A percentile compares a stretch with the other conserved stretches of the same genome.
Conservation (phyloP, 30 jellyfish, hydroid and myxozoan genomes). For the Turritopsis rubra region DNA sequence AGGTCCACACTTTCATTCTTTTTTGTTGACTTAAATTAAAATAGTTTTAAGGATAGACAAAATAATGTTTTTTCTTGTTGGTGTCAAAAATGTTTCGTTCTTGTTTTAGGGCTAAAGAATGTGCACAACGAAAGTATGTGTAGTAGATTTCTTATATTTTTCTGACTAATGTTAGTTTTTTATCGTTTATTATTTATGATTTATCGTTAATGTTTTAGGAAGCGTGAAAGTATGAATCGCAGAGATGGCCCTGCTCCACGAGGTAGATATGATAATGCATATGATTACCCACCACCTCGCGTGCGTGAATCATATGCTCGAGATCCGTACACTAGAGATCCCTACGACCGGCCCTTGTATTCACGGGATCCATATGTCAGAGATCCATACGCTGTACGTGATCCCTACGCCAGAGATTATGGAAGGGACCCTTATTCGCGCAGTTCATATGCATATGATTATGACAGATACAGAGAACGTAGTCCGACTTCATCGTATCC, state of each 20-base stretch:
- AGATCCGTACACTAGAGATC: constrained; percentile 73
- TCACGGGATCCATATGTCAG: constrained; percentile 58
- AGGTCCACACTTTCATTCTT: too few relatives aligned
- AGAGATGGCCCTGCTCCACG: constrained; percentile 66
- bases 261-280: background rate
- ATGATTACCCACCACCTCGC: constrained; percentile 23
- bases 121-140: constrained; percentile 65
- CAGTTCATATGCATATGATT: constrained; percentile 48
- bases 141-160: background rate
- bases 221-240: constrained; percentile 38
- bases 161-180: constrained; percentile 11
- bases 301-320: constrained; percentile 33
- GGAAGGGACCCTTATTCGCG: constrained; percentile 59
- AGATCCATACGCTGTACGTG: constrained; percentile 34
- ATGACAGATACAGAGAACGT: constrained; percentile 15
- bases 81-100: background rate
- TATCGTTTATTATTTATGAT: constrained; percentile 39
- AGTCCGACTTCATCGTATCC: constrained; percentile 20
- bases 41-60: too few relatives aligned
- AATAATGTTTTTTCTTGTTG: background rate
- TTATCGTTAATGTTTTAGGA: constrained; percentile 25
- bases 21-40: too few relatives aligned
- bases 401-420: constrained; percentile 29
- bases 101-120: constrained; percentile 79
- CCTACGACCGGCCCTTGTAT: constrained; percentile 53